Base-by-base conservation (phyloP, 2,888 invertebrate species). In the Neoscelio sp. region DNA sequence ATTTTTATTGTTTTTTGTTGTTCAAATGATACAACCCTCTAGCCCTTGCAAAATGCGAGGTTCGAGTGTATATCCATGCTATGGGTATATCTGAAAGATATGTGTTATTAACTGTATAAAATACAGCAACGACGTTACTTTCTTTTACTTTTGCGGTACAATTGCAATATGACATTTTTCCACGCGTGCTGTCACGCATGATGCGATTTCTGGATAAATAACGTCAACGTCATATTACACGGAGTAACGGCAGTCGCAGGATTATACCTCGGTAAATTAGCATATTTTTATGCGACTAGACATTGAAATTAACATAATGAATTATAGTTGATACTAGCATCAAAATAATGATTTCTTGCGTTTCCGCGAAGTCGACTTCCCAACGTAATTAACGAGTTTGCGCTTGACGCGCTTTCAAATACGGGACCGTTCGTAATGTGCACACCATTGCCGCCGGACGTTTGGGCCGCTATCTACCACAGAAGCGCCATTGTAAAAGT, bases 401-500 rank as follows among this genome's bases (percentile, higher is more conserved):
- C 23, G 62, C 75, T 75, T 79, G 71, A 75, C 71, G 78, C 60
- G 74, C 44, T 28, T 58, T 56, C 46, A 44, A 44, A 38, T 23
- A 48, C 50, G 42, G 17, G 56, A 68, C 79, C 60, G 50, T 52
- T 33, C 44, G 58, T 48, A 54, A 70, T 38, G 35, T 44, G 62
- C 60, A 38, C 42, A 64, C 17, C 58, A 75, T 70, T 79, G 56
- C 52, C 70, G 54, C 79, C 58, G 68, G 56, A 48, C 76, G 46
- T 70, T 75, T 64, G 46, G 74, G 62, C 44, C 60, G 67, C 65
- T 71, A 80, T 80, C 67, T 75, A 81, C 78, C 82, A 79, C 62
- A 42, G 60, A 58, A 68, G 64, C 71, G 73, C 81, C 82, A 71
- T 48, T 77, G 67, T 65, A 56, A 77, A 80, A 78, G 80, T 80